These are phyloP conservation scores for Hexactinellida sp. DNA, from an alignment of 37 sponge, comb jelly and placozoan species.

Conservation along the genomic window DNA sequence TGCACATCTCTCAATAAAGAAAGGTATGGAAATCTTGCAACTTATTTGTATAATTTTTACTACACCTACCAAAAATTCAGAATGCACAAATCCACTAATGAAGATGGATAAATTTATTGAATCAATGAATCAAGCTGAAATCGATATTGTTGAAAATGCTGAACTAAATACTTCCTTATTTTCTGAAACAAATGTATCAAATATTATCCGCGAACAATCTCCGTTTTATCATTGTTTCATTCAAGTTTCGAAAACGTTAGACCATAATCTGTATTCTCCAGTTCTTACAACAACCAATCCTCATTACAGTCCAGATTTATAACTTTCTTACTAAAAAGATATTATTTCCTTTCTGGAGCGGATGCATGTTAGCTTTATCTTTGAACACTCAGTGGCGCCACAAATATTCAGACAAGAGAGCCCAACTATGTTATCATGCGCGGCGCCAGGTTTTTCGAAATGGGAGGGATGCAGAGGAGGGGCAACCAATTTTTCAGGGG, in stretches of 20 bases:
- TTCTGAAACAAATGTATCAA: not conserved
- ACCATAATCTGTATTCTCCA: too few relatives aligned
- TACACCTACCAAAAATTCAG: too few relatives aligned
- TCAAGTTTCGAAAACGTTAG: not conserved
- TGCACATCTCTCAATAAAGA: not conserved
- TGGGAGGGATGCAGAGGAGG: too few relatives aligned
- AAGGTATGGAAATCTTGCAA: not conserved
- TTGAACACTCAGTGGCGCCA: not conserved
- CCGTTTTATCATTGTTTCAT: not conserved
- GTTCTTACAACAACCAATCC: too few relatives aligned
- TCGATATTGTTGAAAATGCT: not conserved
- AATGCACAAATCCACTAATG: not conserved
- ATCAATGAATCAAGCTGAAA: not conserved
- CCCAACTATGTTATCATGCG: too few relatives aligned
- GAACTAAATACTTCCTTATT: not conserved
- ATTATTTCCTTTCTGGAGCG: not conserved
- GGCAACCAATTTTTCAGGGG: too few relatives aligned
- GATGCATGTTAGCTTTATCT: not conserved
- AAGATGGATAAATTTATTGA: too few relatives aligned
- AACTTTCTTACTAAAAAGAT: not conserved
- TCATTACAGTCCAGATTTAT: too few relatives aligned
- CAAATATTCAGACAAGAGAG: not conserved
- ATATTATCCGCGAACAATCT: not conserved
- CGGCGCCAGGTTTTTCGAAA: too few relatives aligned
- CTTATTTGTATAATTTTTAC: too few relatives aligned